Evolutionary conservation across 2,888 invertebrate genomes (phyloP).

Genomic region (Clivina fossor): DNA sequence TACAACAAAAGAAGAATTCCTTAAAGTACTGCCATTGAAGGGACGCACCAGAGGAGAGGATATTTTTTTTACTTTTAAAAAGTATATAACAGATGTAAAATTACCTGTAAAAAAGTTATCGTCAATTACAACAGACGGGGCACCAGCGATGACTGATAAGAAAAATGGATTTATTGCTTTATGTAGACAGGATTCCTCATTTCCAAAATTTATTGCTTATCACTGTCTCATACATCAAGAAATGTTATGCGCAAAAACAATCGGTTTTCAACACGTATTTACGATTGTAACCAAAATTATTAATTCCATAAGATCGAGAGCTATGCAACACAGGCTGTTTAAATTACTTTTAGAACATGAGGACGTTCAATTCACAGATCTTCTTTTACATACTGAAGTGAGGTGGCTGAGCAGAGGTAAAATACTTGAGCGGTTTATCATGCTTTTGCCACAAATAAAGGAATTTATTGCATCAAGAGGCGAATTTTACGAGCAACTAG

Average conservation of each 20-base stretch:
- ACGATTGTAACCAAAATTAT: conserved; percentile 22
- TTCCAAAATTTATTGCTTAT: conserved; percentile 36
- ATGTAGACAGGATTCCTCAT: conserved; percentile 34
- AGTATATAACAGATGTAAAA: conserved; percentile 26
- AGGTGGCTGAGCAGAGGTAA: conserved; percentile 37
- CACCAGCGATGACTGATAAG: conserved; percentile 37
- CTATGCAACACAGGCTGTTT: conserved; percentile 36
- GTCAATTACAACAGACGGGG: conserved; percentile 38
- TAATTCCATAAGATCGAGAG: conserved; percentile 36
- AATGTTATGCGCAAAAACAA: conserved; percentile 31
- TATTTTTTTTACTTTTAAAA: conserved; percentile 37
- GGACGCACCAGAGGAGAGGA: conserved; percentile 36
- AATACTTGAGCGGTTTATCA: conserved; percentile 35
- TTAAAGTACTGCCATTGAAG: conserved; percentile 36
- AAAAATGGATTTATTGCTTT: conserved; percentile 37
- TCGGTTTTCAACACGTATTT: conserved; percentile 32
- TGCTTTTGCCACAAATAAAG: conserved; percentile 36
- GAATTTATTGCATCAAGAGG: conserved; percentile 31
- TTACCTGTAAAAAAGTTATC: conserved; percentile 37
- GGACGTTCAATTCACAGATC: conserved; percentile 36
- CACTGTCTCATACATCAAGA: conserved; percentile 37
- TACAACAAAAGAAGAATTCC: conserved; percentile 37
- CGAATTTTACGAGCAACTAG: conserved; percentile 35
- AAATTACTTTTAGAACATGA: conserved; percentile 35
- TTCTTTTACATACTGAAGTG: conserved; percentile 35